Evolutionary conservation across 2,797 vertebrate species (phyloP).

Genomic region (Hybognathus amarus): DNA sequence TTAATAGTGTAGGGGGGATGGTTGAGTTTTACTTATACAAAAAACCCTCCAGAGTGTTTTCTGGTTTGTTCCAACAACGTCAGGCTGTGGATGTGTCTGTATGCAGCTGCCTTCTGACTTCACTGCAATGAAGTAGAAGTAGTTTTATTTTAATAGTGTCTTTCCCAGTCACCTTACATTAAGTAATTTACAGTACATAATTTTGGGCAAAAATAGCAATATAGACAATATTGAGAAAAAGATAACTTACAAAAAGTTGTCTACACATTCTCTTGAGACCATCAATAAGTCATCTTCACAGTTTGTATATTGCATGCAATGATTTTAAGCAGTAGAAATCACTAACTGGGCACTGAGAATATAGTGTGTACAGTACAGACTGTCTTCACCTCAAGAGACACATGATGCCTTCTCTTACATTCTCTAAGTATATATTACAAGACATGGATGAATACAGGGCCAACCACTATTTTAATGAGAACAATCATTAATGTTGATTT

Average conservation of each 20-base stretch:
- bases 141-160: neutral
- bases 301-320: neutral
- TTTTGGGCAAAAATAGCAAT: neutral
- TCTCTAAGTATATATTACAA: constrained; percentile 14
- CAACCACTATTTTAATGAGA: neutral
- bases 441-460: neutral
- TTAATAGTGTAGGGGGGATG: constrained; percentile 53
- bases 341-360: constrained; percentile 11
- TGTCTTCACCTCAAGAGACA: constrained; percentile 15
- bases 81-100: neutral
- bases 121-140: neutral
- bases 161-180: neutral
- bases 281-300: neutral
- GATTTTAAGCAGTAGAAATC: neutral
- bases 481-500: neutral
- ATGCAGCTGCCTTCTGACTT: neutral
- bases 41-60: constrained; percentile 4
- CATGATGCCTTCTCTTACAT: constrained; percentile 11
- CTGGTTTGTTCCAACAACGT: neutral
- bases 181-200: neutral
- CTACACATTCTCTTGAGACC: neutral
- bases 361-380: neutral
- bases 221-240: neutral
- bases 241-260: neutral
- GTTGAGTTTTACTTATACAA: neutral